These are phyloP conservation scores for Fopius arisanus DNA, from an alignment of 1,140 invertebrate genomes.

Conservation along the genomic window DNA sequence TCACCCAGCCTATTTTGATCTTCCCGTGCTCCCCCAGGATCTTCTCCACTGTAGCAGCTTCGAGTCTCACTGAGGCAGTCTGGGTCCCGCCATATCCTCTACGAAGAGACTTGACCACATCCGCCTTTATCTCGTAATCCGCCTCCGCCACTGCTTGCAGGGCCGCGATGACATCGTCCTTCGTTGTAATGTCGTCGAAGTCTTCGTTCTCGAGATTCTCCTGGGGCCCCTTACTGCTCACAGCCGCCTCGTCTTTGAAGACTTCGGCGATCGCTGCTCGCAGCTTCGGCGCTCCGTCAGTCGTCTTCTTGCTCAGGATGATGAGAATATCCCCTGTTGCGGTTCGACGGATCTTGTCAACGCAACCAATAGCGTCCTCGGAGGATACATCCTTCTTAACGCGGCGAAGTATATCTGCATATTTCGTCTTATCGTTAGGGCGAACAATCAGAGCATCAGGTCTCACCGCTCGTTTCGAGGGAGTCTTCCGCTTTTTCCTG, in stretches of 20 bases:
- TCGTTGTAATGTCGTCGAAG: not conserved
- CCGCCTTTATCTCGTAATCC: too few species aligned
- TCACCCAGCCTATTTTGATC: constrained; percentile 18
- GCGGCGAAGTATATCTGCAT: not conserved
- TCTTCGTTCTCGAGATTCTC: not conserved
- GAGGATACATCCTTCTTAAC: not conserved
- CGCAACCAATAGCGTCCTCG: not conserved
- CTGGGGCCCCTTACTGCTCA: not conserved
- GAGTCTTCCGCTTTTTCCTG: not conserved
- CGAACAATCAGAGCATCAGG: constrained; percentile 12
- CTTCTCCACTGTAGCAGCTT: too few species aligned
- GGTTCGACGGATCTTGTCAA: constrained; percentile 19
- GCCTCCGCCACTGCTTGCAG: too few species aligned
- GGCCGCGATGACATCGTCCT: too few species aligned
- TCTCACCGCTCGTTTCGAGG: not conserved
- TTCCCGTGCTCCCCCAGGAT: too few species aligned
- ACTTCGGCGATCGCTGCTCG: not conserved
- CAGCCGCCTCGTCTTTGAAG: not conserved
- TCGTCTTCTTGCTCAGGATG: not conserved
- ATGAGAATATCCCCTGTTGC: constrained; percentile 14
- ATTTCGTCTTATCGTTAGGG: not conserved
- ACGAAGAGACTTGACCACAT: not conserved
- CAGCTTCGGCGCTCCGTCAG: not conserved
- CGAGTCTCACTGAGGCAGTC: not conserved
- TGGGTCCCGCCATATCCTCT: constrained; percentile 17